Conservation (phyloP, 2,797 vertebrate genomes). For the Eupleurogrammus muticus region DNA sequence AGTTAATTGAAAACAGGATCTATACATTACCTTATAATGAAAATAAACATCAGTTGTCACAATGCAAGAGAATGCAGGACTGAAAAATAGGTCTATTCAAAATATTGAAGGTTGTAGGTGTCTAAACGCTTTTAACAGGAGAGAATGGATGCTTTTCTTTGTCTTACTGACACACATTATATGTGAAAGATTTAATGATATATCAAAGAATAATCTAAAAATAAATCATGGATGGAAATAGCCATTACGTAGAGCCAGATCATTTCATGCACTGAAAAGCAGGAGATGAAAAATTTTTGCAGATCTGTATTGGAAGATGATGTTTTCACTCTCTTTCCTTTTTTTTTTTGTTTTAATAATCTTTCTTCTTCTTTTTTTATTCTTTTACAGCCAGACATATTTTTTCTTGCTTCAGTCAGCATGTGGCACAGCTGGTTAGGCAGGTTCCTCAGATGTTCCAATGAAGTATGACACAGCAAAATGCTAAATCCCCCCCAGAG, state of each 20-base stretch:
- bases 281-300: background rate
- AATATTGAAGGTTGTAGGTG: background rate
- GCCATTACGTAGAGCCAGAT: background rate
- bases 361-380: background rate
- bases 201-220: background rate
- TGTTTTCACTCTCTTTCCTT: constrained; percentile 11
- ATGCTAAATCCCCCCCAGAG: constrained; percentile 33
- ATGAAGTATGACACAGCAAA: constrained; percentile 55
- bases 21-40: background rate
- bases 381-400: constrained; percentile 13
- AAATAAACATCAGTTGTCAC: background rate
- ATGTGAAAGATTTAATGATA: background rate
- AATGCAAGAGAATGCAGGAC: background rate
- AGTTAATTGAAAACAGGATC: background rate
- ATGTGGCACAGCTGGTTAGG: constrained; percentile 38
- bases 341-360: background rate
- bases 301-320: background rate
- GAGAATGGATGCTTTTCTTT: background rate
- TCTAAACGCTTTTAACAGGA: background rate
- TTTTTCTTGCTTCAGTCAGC: constrained; percentile 54
- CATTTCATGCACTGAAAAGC: constrained; percentile 1
- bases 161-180: background rate
- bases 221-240: constrained; percentile 4
- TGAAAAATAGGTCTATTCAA: background rate
- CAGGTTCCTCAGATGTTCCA: constrained; percentile 41